Conservation (phyloP, 2,113 vertebrate genomes). For the Protobothrops flavoviridis region DNA sequence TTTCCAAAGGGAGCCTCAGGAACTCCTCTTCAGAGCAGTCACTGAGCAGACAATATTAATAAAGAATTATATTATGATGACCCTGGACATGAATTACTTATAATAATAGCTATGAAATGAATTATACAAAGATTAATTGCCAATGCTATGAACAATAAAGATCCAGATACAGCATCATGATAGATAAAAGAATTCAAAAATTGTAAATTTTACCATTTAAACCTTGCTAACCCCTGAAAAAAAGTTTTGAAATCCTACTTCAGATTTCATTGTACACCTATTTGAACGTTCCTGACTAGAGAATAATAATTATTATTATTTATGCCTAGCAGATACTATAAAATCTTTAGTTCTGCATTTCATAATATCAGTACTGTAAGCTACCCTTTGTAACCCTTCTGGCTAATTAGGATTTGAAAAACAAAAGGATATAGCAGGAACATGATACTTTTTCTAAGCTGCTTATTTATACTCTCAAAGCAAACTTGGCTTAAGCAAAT, state of each 20-base stretch:
- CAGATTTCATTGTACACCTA: not conserved
- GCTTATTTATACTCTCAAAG: conserved; percentile 11
- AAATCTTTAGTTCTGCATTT: not conserved
- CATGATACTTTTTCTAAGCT: conserved; percentile 10
- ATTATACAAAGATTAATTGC: not conserved
- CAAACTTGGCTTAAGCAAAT: conserved; percentile 7
- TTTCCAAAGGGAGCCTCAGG: not conserved
- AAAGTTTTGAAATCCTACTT: not conserved
- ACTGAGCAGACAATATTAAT: not conserved
- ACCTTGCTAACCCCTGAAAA: not conserved
- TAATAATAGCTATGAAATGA: not conserved
- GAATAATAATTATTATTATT: not conserved
- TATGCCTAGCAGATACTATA: not conserved
- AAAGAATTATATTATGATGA: not conserved
- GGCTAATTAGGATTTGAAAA: conserved; percentile 26
- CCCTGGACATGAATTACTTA: not conserved
- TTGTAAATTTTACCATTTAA: not conserved
- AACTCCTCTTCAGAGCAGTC: not conserved
- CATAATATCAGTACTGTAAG: not conserved
- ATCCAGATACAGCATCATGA: not conserved
- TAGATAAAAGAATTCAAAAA: not conserved
- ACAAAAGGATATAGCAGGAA: not conserved
- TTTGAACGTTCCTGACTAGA: not conserved
- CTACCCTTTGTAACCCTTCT: not conserved
- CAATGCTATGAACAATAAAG: not conserved